These are phyloP conservation scores for Heliconius charithonia DNA, from an alignment of 2,888 invertebrate species.

Conservation along the genomic window DNA sequence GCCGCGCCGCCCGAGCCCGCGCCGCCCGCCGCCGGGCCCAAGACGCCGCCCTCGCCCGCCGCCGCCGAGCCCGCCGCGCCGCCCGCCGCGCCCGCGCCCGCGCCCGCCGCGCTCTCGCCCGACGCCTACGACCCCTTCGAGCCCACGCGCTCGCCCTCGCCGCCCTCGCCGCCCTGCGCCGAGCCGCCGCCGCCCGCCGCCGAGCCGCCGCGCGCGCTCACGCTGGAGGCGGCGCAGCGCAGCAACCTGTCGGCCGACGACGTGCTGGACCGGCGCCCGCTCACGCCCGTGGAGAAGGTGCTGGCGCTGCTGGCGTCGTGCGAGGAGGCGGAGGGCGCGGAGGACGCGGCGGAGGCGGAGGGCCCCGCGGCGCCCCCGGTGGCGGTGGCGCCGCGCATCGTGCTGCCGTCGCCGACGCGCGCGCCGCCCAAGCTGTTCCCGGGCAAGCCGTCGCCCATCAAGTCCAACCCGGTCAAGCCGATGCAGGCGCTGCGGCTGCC, in stretches of 20 bases:
- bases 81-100: constrained; percentile 61
- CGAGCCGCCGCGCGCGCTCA: constrained; percentile 62
- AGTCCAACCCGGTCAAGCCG: constrained; percentile 84
- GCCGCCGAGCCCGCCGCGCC: constrained; percentile 43
- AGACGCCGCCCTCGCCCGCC: constrained; percentile 52
- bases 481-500: constrained; percentile 68
- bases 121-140: constrained; percentile 96
- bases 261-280: constrained; percentile 73
- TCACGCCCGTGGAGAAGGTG: constrained; percentile 84
- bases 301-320: constrained; percentile 83
- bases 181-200: constrained; percentile 82
- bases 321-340: constrained; percentile 47
- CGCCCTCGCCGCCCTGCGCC: constrained; percentile 73
- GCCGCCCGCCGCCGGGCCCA: constrained; percentile 46
- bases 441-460: constrained; percentile 80
- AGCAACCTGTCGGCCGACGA: constrained; percentile 79
- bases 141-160: constrained; percentile 91
- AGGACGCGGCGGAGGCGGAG: constrained; percentile 59
- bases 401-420: constrained; percentile 79
- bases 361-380: constrained; percentile 54
- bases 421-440: constrained; percentile 81
- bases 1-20: constrained; percentile 46
- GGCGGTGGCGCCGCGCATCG: constrained; percentile 70
- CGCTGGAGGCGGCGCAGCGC: constrained; percentile 78
- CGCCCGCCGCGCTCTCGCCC: constrained; percentile 82